Percentiles rank a stretch among this genome's conserved stretches.
These are phyloP conservation scores for Halcyon badia DNA, from an alignment of 2,797 vertebrate genomes.

Conservation along the genomic window DNA sequence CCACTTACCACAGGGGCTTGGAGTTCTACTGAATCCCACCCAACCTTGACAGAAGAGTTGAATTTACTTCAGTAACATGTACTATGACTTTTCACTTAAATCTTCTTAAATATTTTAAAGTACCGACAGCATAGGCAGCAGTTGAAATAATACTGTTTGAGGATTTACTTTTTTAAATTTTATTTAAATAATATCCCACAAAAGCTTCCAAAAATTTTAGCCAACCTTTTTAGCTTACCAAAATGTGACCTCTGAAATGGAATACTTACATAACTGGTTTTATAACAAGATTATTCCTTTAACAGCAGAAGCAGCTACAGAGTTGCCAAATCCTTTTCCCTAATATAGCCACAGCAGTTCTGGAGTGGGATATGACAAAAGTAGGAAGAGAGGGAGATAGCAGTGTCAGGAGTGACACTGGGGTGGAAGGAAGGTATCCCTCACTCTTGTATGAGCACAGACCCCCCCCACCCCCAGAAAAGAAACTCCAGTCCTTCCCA, in stretches of 20 bases:
- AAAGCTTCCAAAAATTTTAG: constrained; percentile 31
- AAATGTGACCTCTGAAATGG: constrained; percentile 46
- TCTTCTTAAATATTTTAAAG: constrained; percentile 12
- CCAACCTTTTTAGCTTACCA: background rate
- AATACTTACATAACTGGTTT: constrained; percentile 51
- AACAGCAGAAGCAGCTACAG: background rate
- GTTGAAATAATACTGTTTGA: background rate
- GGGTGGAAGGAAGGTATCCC: background rate
- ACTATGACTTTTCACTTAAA: background rate
- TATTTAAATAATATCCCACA: background rate
- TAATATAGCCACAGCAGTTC: background rate
- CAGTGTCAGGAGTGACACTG: background rate
- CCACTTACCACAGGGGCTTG: background rate
- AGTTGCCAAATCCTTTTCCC: constrained; percentile 1
- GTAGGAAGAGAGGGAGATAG: background rate
- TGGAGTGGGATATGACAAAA: background rate
- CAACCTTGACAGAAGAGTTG: background rate
- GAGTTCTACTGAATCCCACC: background rate
- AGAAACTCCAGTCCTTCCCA: background rate
- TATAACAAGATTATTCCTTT: constrained; percentile 44
- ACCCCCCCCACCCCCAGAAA: background rate
- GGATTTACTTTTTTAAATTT: background rate
- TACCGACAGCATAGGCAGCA: background rate
- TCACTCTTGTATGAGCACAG: background rate
- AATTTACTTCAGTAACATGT: constrained; percentile 21